Evolutionary conservation across 2,888 invertebrate species (phyloP), one percentile per base, ranked within the genome.

Genomic region (Hedya salicella): DNA sequence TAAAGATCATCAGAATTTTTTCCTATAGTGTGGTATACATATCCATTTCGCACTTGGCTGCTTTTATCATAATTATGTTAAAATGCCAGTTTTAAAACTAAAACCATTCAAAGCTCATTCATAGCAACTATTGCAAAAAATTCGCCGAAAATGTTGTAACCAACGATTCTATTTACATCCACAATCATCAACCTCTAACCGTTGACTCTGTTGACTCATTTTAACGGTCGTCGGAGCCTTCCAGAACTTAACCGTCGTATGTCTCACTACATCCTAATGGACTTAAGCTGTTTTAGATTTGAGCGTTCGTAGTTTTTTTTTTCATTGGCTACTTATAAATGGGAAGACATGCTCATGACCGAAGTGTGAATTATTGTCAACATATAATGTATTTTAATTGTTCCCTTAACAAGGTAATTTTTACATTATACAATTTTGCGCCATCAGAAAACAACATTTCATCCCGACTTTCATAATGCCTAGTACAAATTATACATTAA

Each of bases 161-260:
- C 32, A 49, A 62, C 46, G 65, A 59, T 52, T 53, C 65, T 65
- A 59, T 65, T 59, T 67, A 70, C 70, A 69, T 68, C 69, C 69
- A 68, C 67, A 68, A 44, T 25, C 30, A 19, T 32, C 40, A 63
- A 21, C 17, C 32, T 32, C 44, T 32, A 40, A 46, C 48, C 40
- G 21, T 39, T 70, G 70, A 70, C 60, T 70, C 48, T 32, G 21
- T 39, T 70, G 70, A 70, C 60, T 70, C 70, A 70, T 67, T 5
- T 56, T 69, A 70, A 70, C 70, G 70, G 70, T 69, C 70, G 65
- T 21, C 9, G n/a, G 11, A 6, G 49, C 61, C 54, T 62, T 52
- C 16, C 48, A 32, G 40, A 48, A 21, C 14, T 53, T 19, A 56
- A 53, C 32, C 6, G 52, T 32, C 30, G 19, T 53, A 57, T 36